Evolutionary conservation across 2,113 vertebrate genomes (phyloP).

Genomic region (Etheostoma cragini): DNA sequence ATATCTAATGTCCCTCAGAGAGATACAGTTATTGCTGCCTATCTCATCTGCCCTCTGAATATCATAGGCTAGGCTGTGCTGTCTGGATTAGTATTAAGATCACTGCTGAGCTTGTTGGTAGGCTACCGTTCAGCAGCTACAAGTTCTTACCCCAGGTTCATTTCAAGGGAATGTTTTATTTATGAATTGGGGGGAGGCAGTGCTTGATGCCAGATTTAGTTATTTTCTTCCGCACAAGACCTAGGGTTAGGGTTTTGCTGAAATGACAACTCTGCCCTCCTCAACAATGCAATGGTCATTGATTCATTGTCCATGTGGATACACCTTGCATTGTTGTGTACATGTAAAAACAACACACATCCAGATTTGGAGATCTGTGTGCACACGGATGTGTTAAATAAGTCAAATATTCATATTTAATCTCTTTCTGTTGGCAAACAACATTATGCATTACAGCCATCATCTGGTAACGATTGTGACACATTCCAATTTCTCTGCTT

Average conservation of each 20-base stretch:
- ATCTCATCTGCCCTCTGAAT: conserved; percentile 22
- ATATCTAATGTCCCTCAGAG: conserved; percentile 24
- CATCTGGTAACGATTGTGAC: neutral
- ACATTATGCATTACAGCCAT: neutral
- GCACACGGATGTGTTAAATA: neutral
- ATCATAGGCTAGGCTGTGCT: neutral
- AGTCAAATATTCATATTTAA: neutral
- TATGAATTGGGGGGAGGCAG: neutral
- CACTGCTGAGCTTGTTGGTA: neutral
- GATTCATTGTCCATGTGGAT: neutral
- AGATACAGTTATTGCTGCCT: conserved; percentile 34
- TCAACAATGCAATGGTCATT: neutral
- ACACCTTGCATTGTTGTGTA: neutral
- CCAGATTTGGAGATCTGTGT: neutral
- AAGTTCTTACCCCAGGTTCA: neutral
- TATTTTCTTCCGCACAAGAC: neutral
- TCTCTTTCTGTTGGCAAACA: neutral
- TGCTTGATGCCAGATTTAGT: neutral
- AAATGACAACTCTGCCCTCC: neutral
- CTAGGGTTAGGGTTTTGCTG: neutral
- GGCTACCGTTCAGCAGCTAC: neutral
- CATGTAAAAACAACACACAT: neutral
- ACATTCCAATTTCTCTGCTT: neutral
- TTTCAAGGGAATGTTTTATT: conserved; percentile 17
- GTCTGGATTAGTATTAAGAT: conserved; percentile 4